These are phyloP conservation scores for Microcebus jonahi DNA, from an alignment of 2,113 vertebrate species.

Conservation along the genomic window DNA sequence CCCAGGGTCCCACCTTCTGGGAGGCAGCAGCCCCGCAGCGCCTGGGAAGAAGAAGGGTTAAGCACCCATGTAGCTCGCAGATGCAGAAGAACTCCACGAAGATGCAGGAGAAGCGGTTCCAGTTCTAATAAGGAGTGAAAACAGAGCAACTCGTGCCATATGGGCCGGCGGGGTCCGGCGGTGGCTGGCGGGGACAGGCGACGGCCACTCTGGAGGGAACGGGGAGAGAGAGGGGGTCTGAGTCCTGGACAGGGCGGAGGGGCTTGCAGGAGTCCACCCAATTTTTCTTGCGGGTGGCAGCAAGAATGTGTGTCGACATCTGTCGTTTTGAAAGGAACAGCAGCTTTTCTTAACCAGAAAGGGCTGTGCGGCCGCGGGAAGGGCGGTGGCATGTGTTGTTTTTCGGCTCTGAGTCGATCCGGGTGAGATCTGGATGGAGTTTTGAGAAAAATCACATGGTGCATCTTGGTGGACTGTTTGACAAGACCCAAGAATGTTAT, in stretches of 20 bases:
- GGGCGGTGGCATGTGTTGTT: rapidly evolving
- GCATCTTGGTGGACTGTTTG: not conserved
- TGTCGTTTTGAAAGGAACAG: constrained; percentile 40
- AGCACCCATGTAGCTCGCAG: constrained; percentile 67
- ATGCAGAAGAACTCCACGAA: constrained; percentile 73
- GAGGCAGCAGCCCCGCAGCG: not conserved
- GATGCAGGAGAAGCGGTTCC: constrained; percentile 76
- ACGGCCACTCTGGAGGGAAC: constrained; percentile 49
- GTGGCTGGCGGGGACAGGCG: not conserved
- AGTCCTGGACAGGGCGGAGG: not conserved
- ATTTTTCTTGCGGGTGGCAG: constrained; percentile 70
- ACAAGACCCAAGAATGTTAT: not conserved
- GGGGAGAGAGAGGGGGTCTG: not conserved
- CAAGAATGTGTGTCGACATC: constrained; percentile 70
- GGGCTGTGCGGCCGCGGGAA: constrained; percentile 29
- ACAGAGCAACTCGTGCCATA: constrained; percentile 82
- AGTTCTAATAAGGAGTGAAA: constrained; percentile 81
- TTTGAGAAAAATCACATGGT: not conserved
- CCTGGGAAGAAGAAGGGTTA: constrained; percentile 80
- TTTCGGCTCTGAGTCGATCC: not conserved
- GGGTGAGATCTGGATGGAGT: not conserved
- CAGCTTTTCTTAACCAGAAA: constrained; percentile 61
- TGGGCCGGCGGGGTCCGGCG: constrained; percentile 27
- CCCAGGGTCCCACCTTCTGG: not conserved
- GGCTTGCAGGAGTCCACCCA: not conserved